A percentile compares a stretch with the other conserved stretches of the same genome.
Conservation (phyloP, 2,797 vertebrate species). For the Lepidocolaptes lacrymiger region DNA sequence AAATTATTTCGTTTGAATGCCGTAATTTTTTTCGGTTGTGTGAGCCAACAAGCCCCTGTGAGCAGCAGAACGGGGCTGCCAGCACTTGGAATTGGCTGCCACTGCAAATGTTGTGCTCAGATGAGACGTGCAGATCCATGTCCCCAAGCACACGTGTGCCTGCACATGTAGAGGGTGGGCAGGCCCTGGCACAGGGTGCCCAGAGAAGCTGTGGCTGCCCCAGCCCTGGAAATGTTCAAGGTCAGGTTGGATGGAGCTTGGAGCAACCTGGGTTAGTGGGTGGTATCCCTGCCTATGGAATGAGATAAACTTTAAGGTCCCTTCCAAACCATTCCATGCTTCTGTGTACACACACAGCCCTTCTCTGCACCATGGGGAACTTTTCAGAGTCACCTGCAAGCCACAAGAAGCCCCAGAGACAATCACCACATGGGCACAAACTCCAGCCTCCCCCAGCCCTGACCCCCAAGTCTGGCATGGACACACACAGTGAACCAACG, state of each 20-base stretch:
- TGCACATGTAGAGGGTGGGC: not conserved
- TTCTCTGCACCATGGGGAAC: not conserved
- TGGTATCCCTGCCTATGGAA: not conserved
- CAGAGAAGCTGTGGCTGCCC: not conserved
- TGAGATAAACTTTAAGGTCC: accelerated
- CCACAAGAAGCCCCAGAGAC: not conserved
- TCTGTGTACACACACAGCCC: not conserved
- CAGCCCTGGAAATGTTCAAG: not conserved
- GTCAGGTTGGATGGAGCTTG: not conserved
- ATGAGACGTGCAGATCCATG: not conserved
- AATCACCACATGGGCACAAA: not conserved
- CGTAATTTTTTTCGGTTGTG: not conserved
- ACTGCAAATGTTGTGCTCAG: not conserved
- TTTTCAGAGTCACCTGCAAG: not conserved
- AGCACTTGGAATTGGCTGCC: not conserved
- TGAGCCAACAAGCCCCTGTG: not conserved
- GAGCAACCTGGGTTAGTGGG: not conserved
- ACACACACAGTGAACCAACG: accelerated
- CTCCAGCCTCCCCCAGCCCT: not conserved
- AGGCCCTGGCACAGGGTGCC: not conserved
- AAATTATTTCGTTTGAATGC: slow-evolving; percentile 56
- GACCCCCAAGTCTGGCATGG: accelerated
- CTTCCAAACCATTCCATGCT: not conserved
- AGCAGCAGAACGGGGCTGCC: not conserved
- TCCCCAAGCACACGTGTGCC: too few species aligned